Evolutionary conservation across 2,113 vertebrate genomes (phyloP), one percentile per base, ranked within the genome.

Genomic region (Emydocephalus ijimae): DNA sequence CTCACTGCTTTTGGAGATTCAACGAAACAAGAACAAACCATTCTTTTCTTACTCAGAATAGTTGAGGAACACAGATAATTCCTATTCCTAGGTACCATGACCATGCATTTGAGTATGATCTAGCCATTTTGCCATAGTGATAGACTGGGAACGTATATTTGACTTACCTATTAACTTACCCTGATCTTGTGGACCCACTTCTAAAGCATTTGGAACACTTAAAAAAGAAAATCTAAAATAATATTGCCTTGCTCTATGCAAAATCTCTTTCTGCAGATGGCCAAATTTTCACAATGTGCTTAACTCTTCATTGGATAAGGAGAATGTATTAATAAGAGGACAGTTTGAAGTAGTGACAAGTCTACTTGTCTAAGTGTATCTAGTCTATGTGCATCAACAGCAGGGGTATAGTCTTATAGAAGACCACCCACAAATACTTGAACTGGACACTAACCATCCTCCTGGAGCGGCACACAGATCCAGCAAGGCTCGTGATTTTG

Each of bases 381-480:
- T 39, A 39, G 39, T 39, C 39, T 15, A 50, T 6, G 26, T 56
- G 26, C 29, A 23, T 24, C 39, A 86, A 45, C 18, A 59, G 4
- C 45, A 61, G 14, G 2, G 50, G 21, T 39, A 8, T 86, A 52
- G 50, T n/a, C 29, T n/a, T 90, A 4, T 21, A 29, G 21, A 43
- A 59, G 4, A 55, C 48, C 14, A 26, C 45, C 24, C 45, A 45
- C 3, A 57, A 39, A 0, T 0, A 81, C 85, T 26, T 39, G 43
- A 55, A 29, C n/a, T 12, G 15, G 0, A 0, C 87, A 97, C 98
- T 96, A 92, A 99, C 99, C 99, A 99, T 85, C 99, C 99, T 5
- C 99, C 99, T 0, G 99, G 99, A 10, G 99, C 99, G 0, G 99
- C 99, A 18, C 99, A 99, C 89, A 99, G 97, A 90, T 99, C 99